Evolutionary conservation across 2,888 invertebrate genomes (phyloP), one percentile per base, ranked within the genome.

Genomic region (Pristionchus maxplancki): DNA sequence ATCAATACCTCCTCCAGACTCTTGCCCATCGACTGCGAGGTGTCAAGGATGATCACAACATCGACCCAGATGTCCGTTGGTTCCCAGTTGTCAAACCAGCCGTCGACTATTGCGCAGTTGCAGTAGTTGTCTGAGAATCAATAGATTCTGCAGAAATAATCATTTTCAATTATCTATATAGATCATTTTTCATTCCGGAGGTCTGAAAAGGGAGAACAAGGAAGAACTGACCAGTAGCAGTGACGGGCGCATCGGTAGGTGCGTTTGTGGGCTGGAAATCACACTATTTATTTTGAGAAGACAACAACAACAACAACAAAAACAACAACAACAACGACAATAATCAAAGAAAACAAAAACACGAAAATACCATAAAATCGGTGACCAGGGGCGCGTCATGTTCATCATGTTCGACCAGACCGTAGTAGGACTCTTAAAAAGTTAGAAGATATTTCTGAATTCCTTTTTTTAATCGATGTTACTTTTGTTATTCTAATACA

Each of bases 1-100:
- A n/a, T n/a, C n/a, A n/a, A n/a, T 48, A 81, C 81, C 81, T 81
- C 81, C 8, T 81, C 81, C 81, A 81, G 50, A 50, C 81, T 81
- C 4, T 48, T n/a, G 4, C 81, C 81, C 81, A 81, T 81, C 5
- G 81, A 81, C 28, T 44, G 1, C 15, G 81, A 81, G 6, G 81
- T 81, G 50, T 81, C 81, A 31, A 81, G 81, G 8, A 81, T 44
- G 48, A 81, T 81, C 17, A 81, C 28, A 0, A 78, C 78, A 44
- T 78, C 78, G 44, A 78, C 78, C 78, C 78, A 78, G 44, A 78
- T 78, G 3, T 28, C 15, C 13, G 15, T 2, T 8, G 81, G 50
- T 6, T 81, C 81, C 48, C 48, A 81, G n/a, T 50, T 15, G 28
- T 48, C 48, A 28, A 81, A 50, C 48, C 81, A 48, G 9, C 31